Evolutionary conservation across 2,113 vertebrate genomes (phyloP).

Genomic region (Anarrhichthys ocellatus): DNA sequence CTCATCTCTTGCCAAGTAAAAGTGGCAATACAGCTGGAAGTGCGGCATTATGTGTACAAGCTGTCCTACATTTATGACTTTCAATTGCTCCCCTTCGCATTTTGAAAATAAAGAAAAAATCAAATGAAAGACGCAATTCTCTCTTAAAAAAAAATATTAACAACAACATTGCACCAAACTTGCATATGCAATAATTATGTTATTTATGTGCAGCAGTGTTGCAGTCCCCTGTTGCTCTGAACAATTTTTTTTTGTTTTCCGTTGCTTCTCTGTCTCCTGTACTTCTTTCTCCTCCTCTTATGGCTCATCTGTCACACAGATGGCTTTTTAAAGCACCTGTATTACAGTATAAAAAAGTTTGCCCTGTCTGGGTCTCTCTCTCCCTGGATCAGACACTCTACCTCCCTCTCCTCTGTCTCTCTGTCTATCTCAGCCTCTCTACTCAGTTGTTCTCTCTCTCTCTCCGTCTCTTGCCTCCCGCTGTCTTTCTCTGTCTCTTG

Average conservation of each 20-base stretch:
- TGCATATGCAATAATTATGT: background rate
- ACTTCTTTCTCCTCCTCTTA: constrained; percentile 43
- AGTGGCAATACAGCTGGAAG: constrained; percentile 4
- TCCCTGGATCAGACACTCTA: constrained; percentile 60
- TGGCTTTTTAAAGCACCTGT: constrained; percentile 77
- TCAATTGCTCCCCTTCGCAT: background rate
- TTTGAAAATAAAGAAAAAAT: background rate
- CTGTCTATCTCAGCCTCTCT: constrained; percentile 20
- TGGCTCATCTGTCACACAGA: constrained; percentile 61
- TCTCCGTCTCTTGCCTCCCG: constrained; percentile 32
- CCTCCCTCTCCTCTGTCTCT: constrained; percentile 12
- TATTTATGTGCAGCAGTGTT: background rate
- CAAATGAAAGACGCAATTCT: background rate
- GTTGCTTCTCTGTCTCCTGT: constrained; percentile 28
- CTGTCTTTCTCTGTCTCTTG: constrained; percentile 7
- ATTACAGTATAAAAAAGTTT: constrained; percentile 71
- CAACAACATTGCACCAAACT: background rate
- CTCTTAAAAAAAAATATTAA: background rate
- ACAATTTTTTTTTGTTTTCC: background rate
- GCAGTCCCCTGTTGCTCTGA: background rate
- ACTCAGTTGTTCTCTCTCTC: constrained; percentile 15
- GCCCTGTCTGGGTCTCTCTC: constrained; percentile 72
- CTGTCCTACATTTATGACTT: background rate
- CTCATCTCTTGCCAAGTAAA: constrained; percentile 20
- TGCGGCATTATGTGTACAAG: background rate